Evolutionary conservation across 2,888 invertebrate genomes (phyloP).

Genomic region (Drosophila quinaria): DNA sequence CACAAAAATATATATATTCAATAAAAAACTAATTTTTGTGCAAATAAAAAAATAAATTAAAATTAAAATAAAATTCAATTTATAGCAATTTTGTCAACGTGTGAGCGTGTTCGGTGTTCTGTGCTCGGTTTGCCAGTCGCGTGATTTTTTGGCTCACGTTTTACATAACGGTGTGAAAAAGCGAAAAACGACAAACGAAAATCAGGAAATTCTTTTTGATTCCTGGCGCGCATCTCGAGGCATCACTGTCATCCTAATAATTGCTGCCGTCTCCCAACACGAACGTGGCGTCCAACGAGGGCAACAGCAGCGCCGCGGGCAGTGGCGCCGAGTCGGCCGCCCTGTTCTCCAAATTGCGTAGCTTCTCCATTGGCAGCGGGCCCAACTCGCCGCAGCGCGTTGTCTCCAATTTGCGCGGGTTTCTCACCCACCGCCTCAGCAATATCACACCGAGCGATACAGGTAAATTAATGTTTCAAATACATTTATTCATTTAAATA

Average conservation of each 20-base stretch:
- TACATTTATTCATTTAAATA: background rate
- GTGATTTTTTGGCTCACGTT: conserved; percentile 21
- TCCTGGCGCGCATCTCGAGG: conserved; percentile 20
- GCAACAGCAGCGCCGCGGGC: conserved; percentile 83
- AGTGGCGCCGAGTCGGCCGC: conserved; percentile 87
- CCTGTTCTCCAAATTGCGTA: conserved; percentile 89
- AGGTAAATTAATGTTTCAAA: conserved; percentile 87
- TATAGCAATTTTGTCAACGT: conserved; percentile 7
- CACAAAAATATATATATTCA: background rate
- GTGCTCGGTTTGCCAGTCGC: conserved; percentile 8
- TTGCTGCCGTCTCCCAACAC: conserved; percentile 61
- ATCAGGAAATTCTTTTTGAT: conserved; percentile 1
- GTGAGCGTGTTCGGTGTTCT: conserved; percentile 27
- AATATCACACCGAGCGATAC: conserved; percentile 90
- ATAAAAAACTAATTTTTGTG: conserved; percentile 12
- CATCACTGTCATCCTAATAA: conserved; percentile 24
- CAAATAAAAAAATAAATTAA: background rate
- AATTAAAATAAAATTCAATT: background rate
- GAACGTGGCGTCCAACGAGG: conserved; percentile 86
- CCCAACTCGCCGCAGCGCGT: conserved; percentile 90
- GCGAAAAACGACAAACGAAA: background rate
- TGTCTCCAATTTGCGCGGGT: conserved; percentile 91
- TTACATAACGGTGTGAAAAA: conserved; percentile 48
- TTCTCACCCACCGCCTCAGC: conserved; percentile 89
- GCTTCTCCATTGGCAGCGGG: conserved; percentile 89